A percentile compares a stretch with the other conserved stretches of the same genome.
These are phyloP conservation scores for Phragmatobia fuliginosa DNA, from an alignment of 2,888 invertebrate species.

Conservation along the genomic window DNA sequence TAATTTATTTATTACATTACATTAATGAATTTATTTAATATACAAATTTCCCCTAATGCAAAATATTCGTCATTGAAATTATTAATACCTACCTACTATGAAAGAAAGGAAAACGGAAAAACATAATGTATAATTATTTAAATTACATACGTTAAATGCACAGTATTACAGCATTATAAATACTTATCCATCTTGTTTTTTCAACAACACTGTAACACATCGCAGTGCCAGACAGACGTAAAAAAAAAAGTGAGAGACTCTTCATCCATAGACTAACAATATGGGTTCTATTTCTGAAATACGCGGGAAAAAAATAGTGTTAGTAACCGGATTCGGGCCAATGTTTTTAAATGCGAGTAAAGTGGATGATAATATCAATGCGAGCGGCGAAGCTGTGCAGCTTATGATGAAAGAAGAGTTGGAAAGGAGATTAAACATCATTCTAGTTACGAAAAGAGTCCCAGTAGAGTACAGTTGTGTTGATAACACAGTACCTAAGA, in stretches of 20 bases:
- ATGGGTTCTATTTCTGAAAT: not conserved
- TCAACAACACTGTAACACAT: not conserved
- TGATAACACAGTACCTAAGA: constrained; percentile 3
- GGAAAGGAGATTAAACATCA: constrained; percentile 13
- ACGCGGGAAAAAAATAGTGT: constrained; percentile 1
- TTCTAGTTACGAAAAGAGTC: constrained; percentile 5
- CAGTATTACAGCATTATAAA: not conserved
- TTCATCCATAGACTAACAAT: not conserved
- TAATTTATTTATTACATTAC: no score
- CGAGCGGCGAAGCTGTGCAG: constrained; percentile 94
- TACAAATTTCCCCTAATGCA: not conserved
- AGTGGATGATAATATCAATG: constrained; percentile 87
- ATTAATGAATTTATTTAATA: no score
- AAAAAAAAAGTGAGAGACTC: not conserved
- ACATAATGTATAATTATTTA: constrained; percentile 25
- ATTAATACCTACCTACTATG: not conserved
- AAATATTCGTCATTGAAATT: not conserved
- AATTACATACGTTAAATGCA: not conserved
- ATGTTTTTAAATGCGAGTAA: constrained; percentile 85
- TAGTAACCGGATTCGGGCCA: constrained; percentile 93
- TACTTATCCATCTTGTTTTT: no score
- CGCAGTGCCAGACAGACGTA: not conserved
- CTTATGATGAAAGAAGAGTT: constrained; percentile 80
- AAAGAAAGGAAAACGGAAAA: not conserved
- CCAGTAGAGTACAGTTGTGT: constrained; percentile 16